Percentiles rank a stretch among this genome's conserved stretches.
Conservation (phyloP, 2,888 invertebrate species). For the Andrena trimmerana region DNA sequence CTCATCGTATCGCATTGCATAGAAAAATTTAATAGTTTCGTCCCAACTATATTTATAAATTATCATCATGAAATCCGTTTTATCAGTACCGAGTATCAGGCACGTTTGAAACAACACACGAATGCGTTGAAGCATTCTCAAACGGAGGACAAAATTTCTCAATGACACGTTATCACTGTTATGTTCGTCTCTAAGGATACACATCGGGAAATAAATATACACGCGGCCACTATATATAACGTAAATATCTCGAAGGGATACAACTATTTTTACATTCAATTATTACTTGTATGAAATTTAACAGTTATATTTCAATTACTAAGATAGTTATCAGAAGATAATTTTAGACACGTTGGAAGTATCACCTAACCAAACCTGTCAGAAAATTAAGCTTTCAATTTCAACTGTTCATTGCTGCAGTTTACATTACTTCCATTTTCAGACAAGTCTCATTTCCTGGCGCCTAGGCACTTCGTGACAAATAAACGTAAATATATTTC, state of each 20-base stretch:
- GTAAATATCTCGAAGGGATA: not conserved
- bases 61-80: not conserved
- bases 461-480: not conserved
- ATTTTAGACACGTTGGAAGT: not conserved
- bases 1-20: not conserved
- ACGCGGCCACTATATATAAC: not conserved
- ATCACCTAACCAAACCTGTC: too few relatives aligned
- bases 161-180: constrained; percentile 28
- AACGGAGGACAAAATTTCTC: constrained; percentile 12
- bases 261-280: not conserved
- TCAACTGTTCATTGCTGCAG: not conserved
- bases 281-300: not conserved
- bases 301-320: not conserved
- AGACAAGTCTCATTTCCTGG: constrained; percentile 29
- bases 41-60: not conserved
- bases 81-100: constrained; percentile 14
- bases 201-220: not conserved
- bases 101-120: not conserved
- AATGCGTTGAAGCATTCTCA: not conserved
- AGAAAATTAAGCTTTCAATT: not conserved
- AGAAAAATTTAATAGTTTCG: not conserved
- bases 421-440: not conserved
- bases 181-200: not conserved
- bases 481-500: too few relatives aligned
- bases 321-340: not conserved